Evolutionary conservation across 1,140 invertebrate species (phyloP), one percentile per base, ranked within the genome.

Genomic region (Lepidostoma basale): DNA sequence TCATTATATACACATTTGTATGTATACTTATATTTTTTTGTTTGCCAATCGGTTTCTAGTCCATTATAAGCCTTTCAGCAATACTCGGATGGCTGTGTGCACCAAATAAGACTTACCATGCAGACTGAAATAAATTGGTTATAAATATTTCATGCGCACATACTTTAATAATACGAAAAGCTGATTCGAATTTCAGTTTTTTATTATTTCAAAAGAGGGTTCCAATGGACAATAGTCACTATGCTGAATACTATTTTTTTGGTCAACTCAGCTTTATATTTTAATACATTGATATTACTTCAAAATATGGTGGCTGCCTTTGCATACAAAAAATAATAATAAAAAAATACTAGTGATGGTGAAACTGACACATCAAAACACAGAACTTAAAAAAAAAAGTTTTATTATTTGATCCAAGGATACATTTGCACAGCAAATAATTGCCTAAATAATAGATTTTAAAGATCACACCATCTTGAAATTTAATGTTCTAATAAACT

Each of bases 51-150:
- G 22, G 52, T 10, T 56, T 36, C 16, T 42, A 68, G 44, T 30
- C 47, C 54, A 33, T 16, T 40, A 59, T 65, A 58, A 65, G 66
- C 70, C 70, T 72, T 72, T 72, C 70, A 72, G 65, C 70, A 72
- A 68, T 28, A 67, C 28, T 47, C 18, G 3, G 23, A 62, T 20
- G 26, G 30, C 23, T 40, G 39, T 25, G 28, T 39, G n/a, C 26
- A 52, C 16, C 49, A 63, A 56, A 44, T 59, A 54, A 33, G 45
- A 64, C 59, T 52, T 66, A 70, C 63, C 68, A 66, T 66, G 68
- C 68, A 44, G 36, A 47, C 52, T 64, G 62, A 23, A 59, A 69
- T 64, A 65, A 40, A 58, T 22, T 16, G n/a, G 6, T 39, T 60
- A 23, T 60, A 49, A 8, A 52, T 42, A 47, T 39, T 30, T 64